These are phyloP conservation scores for Lycophotia porphyrea DNA, from an alignment of 2,888 invertebrate genomes.

Conservation along the genomic window DNA sequence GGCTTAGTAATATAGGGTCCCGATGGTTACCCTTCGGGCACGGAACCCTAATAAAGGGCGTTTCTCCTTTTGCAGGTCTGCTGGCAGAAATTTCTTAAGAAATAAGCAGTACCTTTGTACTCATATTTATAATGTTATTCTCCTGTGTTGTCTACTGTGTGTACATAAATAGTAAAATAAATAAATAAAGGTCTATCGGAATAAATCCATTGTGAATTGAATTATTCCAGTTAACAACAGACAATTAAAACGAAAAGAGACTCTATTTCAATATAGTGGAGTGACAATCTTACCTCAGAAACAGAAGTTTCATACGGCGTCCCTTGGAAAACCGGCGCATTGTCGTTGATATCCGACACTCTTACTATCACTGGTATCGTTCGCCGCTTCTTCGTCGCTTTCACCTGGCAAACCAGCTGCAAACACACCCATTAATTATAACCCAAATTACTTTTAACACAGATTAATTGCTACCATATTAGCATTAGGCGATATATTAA, in stretches of 20 bases:
- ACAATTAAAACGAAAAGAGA: not conserved
- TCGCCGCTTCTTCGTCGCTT: slow-evolving; percentile 94
- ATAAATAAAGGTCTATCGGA: not conserved
- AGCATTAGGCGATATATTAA: slow-evolving; percentile 60
- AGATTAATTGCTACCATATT: slow-evolving; percentile 65
- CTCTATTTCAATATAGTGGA: not conserved
- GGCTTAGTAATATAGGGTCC: too few relatives aligned
- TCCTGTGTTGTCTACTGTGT: too few relatives aligned
- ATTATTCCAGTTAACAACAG: not conserved
- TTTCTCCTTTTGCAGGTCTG: too few relatives aligned
- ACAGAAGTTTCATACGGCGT: slow-evolving; percentile 96
- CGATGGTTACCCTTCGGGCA: too few relatives aligned
- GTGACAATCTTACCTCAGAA: slow-evolving; percentile 92
- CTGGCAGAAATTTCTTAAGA: too few relatives aligned
- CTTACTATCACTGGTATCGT: slow-evolving; percentile 97
- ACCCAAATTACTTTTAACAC: slow-evolving; percentile 62
- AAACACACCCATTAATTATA: slow-evolving; percentile 75
- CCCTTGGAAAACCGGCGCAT: slow-evolving; percentile 95
- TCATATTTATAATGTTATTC: too few relatives aligned
- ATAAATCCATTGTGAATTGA: not conserved
- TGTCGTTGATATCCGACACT: slow-evolving; percentile 97
- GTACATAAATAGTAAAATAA: too few relatives aligned
- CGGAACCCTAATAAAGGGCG: too few relatives aligned
- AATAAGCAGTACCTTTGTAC: too few relatives aligned
- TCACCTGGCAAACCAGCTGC: slow-evolving; percentile 95